These are phyloP conservation scores for Lamellibrachia luymesi DNA, from an alignment of 1,140 invertebrate genomes.

Conservation along the genomic window DNA sequence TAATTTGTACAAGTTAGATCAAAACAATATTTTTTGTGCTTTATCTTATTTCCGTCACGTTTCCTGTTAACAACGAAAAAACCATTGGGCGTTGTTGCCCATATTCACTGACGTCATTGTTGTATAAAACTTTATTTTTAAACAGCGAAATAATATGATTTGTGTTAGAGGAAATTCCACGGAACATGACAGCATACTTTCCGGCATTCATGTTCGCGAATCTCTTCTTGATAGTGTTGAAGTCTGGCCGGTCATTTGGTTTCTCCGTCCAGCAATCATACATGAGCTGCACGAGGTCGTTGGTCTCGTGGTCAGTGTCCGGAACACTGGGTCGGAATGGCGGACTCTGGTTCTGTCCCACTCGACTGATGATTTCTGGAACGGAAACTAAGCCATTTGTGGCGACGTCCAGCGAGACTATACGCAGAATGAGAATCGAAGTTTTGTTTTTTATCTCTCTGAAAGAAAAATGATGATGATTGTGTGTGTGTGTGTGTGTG, in stretches of 20 bases:
- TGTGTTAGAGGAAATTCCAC: neutral
- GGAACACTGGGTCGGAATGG: constrained; percentile 19
- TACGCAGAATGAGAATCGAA: neutral
- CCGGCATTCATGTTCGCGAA: constrained; percentile 17
- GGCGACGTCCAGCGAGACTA: neutral
- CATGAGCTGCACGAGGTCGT: constrained; percentile 4
- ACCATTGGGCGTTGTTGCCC: too few species aligned
- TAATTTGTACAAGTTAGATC: too few species aligned
- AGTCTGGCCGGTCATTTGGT: constrained; percentile 15
- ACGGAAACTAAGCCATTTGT: neutral
- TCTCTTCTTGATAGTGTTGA: constrained; percentile 22
- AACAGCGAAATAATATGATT: too few species aligned
- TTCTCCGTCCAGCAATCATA: constrained; percentile 18
- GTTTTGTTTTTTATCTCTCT: neutral
- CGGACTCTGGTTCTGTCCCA: constrained; percentile 1
- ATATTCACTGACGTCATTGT: too few species aligned
- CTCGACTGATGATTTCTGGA: constrained; percentile 18
- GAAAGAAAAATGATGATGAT: neutral
- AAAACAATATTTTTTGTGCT: too few species aligned
- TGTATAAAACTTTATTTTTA: too few species aligned
- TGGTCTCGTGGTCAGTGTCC: neutral
- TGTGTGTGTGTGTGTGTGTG: too few species aligned
- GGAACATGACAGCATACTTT: constrained; percentile 11
- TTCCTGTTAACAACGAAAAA: too few species aligned
- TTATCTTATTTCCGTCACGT: too few species aligned